These are phyloP conservation scores for Habroteleia sp. DNA, from an alignment of 2,888 invertebrate genomes.

Conservation along the genomic window DNA sequence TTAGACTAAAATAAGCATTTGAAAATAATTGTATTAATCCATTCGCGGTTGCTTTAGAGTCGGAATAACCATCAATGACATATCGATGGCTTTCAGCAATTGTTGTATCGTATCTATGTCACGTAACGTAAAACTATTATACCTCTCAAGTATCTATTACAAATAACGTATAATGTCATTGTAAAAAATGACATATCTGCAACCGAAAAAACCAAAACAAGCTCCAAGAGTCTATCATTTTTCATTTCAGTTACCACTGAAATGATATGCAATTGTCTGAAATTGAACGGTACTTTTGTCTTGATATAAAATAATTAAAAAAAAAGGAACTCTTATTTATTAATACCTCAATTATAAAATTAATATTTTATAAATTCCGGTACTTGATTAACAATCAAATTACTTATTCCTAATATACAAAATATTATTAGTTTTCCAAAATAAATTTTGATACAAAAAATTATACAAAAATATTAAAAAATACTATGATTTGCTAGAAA, in stretches of 20 bases:
- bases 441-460: too few relatives aligned
- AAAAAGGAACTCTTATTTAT: too few relatives aligned
- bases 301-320: too few relatives aligned
- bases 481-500: too few relatives aligned
- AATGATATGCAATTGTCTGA: constrained; percentile 33
- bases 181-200: constrained; percentile 46
- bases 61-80: constrained; percentile 22
- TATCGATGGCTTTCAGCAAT: constrained; percentile 36
- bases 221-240: constrained; percentile 34
- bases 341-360: too few relatives aligned
- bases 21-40: constrained; percentile 32
- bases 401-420: too few relatives aligned
- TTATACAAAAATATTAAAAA: too few relatives aligned
- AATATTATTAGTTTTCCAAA: too few relatives aligned
- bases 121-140: constrained; percentile 44
- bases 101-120: constrained; percentile 26
- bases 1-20: too few relatives aligned
- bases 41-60: constrained; percentile 13
- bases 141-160: constrained; percentile 49
- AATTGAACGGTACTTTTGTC: neutral
- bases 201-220: constrained; percentile 50
- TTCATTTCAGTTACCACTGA: constrained; percentile 30
- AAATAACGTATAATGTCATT: constrained; percentile 38
- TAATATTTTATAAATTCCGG: too few relatives aligned
- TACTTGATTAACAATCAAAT: too few relatives aligned